These are phyloP conservation scores for Steinernema carpocapsae DNA, from an alignment of 2,888 invertebrate species.

Conservation along the genomic window DNA sequence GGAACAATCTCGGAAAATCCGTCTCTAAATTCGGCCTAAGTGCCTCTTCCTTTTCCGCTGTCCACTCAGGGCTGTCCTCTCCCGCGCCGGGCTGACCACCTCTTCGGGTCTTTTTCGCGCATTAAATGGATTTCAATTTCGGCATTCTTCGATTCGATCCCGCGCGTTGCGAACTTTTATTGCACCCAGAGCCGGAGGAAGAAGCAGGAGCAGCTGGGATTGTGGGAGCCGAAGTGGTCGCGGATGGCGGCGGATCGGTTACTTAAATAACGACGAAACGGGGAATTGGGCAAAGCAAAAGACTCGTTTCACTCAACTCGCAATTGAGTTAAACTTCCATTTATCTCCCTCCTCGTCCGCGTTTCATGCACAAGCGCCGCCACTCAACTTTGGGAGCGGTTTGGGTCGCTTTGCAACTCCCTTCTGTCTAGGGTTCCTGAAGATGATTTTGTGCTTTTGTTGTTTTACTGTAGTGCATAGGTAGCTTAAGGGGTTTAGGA, in stretches of 20 bases:
- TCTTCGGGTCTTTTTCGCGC: not conserved
- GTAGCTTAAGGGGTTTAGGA: no score
- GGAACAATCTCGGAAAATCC: no score
- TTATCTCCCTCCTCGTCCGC: constrained; percentile 16
- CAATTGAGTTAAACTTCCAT: constrained; percentile 34
- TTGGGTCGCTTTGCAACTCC: not conserved
- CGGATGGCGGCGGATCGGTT: not conserved
- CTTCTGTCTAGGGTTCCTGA: not conserved
- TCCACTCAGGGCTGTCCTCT: no score
- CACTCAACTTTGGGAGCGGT: not conserved
- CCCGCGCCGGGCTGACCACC: no score
- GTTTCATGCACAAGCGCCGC: not conserved
- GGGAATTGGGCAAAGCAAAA: not conserved
- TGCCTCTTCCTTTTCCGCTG: no score
- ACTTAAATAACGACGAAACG: constrained; percentile 15
- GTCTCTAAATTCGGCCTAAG: no score
- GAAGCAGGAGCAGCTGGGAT: constrained; percentile 28
- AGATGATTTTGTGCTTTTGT: no score
- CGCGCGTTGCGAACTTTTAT: constrained; percentile 28
- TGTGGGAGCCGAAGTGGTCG: not conserved
- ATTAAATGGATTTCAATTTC: constrained; percentile 12
- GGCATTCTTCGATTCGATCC: not conserved
- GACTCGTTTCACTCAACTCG: constrained; percentile 19
- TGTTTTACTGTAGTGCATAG: no score
- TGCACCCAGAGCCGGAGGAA: not conserved